These are phyloP conservation scores for Pantherophis alleghaniensis DNA, from an alignment of 2,797 vertebrate genomes.

Conservation along the genomic window DNA sequence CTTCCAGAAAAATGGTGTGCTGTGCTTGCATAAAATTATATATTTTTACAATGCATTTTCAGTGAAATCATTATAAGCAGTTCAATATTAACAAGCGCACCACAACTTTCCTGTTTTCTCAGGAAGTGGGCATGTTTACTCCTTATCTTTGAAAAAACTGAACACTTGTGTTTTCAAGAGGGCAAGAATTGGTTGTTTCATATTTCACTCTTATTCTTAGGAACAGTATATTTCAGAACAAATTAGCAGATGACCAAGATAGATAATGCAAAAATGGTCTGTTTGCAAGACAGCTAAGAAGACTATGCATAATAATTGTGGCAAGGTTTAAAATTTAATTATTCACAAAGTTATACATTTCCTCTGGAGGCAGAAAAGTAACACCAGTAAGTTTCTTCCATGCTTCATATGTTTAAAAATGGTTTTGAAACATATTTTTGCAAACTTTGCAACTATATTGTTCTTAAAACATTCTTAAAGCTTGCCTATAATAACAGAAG, in stretches of 20 bases:
- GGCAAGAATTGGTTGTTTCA: neutral
- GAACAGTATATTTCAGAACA: neutral
- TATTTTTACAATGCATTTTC: neutral
- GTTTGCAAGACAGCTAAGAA: neutral
- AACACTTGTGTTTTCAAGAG: neutral
- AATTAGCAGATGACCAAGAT: neutral
- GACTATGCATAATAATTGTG: neutral
- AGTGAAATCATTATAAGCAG: neutral
- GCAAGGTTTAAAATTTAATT: neutral
- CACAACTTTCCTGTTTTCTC: neutral
- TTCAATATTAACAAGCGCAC: neutral
- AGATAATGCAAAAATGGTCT: neutral
- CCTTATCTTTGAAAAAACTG: neutral
- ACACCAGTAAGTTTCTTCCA: no score
- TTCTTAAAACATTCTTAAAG: neutral
- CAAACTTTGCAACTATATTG: neutral
- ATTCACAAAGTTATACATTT: neutral
- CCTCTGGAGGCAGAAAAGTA: no score
- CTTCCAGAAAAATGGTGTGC: neutral
- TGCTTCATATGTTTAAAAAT: no score
- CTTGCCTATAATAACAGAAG: neutral
- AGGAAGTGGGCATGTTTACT: neutral
- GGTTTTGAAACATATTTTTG: neutral
- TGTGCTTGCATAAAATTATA: neutral
- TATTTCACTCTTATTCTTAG: neutral